phyloP scores from a whole-genome alignment of 2,113 vertebrate species.

The Xiphophorus couchianus region DNA sequence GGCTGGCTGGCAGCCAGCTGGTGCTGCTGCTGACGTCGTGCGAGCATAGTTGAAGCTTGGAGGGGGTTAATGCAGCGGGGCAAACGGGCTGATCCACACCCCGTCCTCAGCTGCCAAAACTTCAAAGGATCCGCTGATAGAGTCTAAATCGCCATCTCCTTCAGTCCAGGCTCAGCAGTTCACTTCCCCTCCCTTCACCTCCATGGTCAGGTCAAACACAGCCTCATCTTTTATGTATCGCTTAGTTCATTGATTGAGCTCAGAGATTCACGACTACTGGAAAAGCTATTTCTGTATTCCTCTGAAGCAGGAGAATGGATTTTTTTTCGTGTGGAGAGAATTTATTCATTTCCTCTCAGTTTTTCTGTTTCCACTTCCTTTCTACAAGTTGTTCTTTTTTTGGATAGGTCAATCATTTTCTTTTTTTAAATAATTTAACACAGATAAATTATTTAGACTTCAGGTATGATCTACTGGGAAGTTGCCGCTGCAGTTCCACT shows the following conservation, averaged over 20 bases:
- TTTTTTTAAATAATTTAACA: conserved; percentile 34
- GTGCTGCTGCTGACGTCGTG: conserved; percentile 66
- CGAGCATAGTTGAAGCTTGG: conserved; percentile 44
- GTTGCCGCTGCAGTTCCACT: conserved; percentile 29
- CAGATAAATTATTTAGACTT: conserved; percentile 56
- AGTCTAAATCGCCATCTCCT: conserved; percentile 60
- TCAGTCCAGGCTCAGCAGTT: conserved; percentile 34
- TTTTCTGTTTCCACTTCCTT: conserved; percentile 4
- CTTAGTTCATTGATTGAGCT: conserved; percentile 62
- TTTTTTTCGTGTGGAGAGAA: conserved; percentile 15
- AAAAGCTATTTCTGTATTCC: conserved; percentile 54
- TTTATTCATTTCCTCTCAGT: conserved; percentile 24
- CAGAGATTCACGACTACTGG: conserved; percentile 62
- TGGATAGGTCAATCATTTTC: conserved; percentile 55
- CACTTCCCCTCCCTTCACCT: conserved; percentile 20
- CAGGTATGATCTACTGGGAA: conserved; percentile 28
- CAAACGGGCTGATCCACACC: conserved; percentile 50
- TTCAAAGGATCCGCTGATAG: conserved; percentile 67
- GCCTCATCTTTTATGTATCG: conserved; percentile 72
- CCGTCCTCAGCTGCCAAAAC: conserved; percentile 62
- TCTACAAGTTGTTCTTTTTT: conserved; percentile 6
- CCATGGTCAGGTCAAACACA: conserved; percentile 57
- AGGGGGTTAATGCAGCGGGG: conserved; percentile 63
- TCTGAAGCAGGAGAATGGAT: conserved; percentile 29
- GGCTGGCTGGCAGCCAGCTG: conserved; percentile 42